Evolutionary conservation across 2,888 invertebrate species (phyloP), one percentile per base, ranked within the genome.

Genomic region (Eudasyphora cyanicolor): DNA sequence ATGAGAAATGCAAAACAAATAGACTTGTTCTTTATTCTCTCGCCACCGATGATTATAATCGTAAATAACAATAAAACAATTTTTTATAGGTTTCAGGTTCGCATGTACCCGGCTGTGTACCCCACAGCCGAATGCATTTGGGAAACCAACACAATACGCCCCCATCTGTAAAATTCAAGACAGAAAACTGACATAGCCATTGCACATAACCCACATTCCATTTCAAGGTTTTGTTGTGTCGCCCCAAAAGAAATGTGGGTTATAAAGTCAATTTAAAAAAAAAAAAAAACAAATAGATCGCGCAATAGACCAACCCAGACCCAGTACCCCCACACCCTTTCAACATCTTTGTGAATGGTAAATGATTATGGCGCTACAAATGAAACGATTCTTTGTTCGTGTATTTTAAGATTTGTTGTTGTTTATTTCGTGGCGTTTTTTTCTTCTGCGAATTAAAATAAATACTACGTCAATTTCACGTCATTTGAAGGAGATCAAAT

Each of bases 141-240:
- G 8, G n/a, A 32, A 32, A 12, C 19, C 49, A 60, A 45, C 60
- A 74, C 12, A 60, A 45, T 62, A 49, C 49, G 3, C 7, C 17
- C 10, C 32, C 42, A n/a, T n/a, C n/a, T n/a, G n/a, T n/a, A n/a
- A 62, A 19, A 27, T 19, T 75, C 49, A 19, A 62, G 29, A 6
- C 21, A 75, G 75, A 7, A 75, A 64, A 75, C 62, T 32, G n/a
- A 32, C 2, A 38, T 54, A n/a, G 24, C 8, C n/a, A 2, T 4
- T 49, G 1, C 49, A 17, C 19, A 12, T 49, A 17, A 2, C 6
- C 17, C 4, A 19, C n/a, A 49, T 67, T 67, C 6, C 7, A 57
- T 57, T 57, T 76, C 76, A 76, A 76, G 57, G 76, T 45, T 19
- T 75, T 64, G 12, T 27, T 54, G 21, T 54, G 2, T 3, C 27